Evolutionary conservation across 1,140 invertebrate genomes (phyloP).

Genomic region (Hylaeus anthracinus): DNA sequence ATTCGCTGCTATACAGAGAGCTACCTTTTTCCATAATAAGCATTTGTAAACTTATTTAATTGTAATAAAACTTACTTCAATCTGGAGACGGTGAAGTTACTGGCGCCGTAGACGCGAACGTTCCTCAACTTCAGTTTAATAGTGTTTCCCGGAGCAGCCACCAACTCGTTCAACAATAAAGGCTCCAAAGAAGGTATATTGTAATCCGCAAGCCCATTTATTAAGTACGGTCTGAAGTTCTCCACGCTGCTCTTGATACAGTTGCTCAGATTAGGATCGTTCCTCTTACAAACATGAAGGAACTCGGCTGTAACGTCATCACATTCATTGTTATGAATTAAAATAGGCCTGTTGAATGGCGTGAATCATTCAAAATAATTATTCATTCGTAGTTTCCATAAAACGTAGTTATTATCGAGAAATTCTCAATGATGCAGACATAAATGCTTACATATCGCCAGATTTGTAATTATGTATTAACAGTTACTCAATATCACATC

Average conservation of each 20-base stretch:
- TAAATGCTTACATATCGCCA: no score
- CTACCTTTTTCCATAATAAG: no score
- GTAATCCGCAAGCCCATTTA: conserved; percentile 81
- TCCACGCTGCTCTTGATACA: conserved; percentile 82
- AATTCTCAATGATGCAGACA: no score
- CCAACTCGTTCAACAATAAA: conserved; percentile 83
- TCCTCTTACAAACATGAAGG: conserved; percentile 82
- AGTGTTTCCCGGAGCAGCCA: conserved; percentile 80
- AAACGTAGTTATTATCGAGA: no score
- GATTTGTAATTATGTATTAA: no score
- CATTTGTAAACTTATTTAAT: no score
- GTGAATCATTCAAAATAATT: no score
- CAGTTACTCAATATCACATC: no score
- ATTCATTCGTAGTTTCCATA: no score
- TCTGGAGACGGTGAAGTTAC: conserved; percentile 82
- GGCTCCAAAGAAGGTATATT: conserved; percentile 84
- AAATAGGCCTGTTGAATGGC: no score
- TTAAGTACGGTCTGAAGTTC: conserved; percentile 75
- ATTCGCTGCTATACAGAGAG: no score
- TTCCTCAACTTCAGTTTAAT: conserved; percentile 82
- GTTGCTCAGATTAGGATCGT: conserved; percentile 81
- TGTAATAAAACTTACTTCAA: conserved; percentile 77
- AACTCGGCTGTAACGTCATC: conserved; percentile 81
- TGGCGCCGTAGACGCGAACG: conserved; percentile 83
- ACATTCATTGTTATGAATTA: no score